phyloP scores from a whole-genome alignment of 2,797 vertebrate genomes.

The Loriculus beryllinus region DNA sequence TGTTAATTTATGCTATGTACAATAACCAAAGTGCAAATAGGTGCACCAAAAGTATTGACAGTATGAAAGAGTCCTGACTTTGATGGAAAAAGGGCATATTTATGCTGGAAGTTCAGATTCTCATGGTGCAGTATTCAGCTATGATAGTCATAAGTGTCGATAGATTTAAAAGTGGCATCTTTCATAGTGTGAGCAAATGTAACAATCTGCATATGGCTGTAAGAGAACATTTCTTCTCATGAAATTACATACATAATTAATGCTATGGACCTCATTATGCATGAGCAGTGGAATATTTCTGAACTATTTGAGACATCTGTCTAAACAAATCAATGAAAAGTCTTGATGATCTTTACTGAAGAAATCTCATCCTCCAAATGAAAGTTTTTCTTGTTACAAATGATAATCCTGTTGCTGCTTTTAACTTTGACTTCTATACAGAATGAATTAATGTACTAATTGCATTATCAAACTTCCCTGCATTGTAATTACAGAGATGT shows the following conservation, averaged over 20 bases:
- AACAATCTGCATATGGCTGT: not conserved
- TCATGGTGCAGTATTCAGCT: not conserved
- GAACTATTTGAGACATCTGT: not conserved
- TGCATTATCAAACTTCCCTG: not conserved
- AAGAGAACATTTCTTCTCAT: conserved; percentile 6
- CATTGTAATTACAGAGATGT: conserved; percentile 30
- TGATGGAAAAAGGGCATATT: not conserved
- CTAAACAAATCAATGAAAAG: conserved; percentile 9
- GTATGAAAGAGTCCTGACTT: not conserved
- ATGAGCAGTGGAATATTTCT: not conserved
- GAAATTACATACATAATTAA: conserved; percentile 25
- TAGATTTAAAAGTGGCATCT: not conserved
- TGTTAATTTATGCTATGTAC: not conserved
- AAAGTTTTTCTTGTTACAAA: not conserved
- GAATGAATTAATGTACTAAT: not conserved
- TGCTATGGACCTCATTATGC: not conserved
- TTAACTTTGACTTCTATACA: not conserved
- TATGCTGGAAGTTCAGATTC: not conserved
- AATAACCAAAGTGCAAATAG: not conserved
- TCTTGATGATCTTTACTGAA: not conserved
- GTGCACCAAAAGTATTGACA: not conserved
- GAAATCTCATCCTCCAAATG: not conserved
- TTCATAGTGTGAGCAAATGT: not conserved
- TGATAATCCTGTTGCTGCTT: not conserved
- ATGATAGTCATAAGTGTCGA: not conserved